Base-by-base conservation (phyloP, 2,888 invertebrate species). In the Syrista parreyssii region DNA sequence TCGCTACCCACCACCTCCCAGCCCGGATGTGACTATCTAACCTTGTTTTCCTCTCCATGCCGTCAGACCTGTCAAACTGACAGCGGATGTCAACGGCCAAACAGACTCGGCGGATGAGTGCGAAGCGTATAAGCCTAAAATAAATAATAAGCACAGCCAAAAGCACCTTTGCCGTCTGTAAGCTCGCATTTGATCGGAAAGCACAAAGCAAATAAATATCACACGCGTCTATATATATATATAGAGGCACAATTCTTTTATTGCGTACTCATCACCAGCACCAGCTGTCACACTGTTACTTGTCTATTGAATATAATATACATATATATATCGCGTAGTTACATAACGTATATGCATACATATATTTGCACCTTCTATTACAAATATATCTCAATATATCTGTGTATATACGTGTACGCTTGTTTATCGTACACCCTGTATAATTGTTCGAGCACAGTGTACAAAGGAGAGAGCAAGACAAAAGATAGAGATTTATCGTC, bases 81-180 rank as follows among this genome's bases (percentile, higher is more conserved):
- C 55, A 55, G 55, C 55, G 23, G 6, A 55, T 9, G 6, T 23
- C 55, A 55, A 55, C 15, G 55, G 15, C 23, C 55, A 9, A 23
- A 2, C 55, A 55, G 55, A 55, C 55, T 55, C 55, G 55, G 55
- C 55, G 55, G 55, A 55, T 23, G 55, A 23, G 2, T 1, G 55
- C 55, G 23, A 55, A 9, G 15, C 15, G 6, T 23, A 15, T 23
- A 40, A 40, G 55, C 55, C 4, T 55, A 9, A 55, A 55, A 23
- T 55, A 55, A 55, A 75, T 75, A 79, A 77, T 76, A 83, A 84
- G 86, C 86, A 87, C 86, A 82, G 84, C 87, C 88, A 86, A 88
- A 89, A 90, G 90, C 90, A 90, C 89, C 85, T 87, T 30, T 32
- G 23, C 55, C 55, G 55, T 23, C 9, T 55, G 55, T 55, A 55